These are phyloP conservation scores for Diloba caeruleocephala DNA, from an alignment of 2,888 invertebrate genomes.

Conservation along the genomic window DNA sequence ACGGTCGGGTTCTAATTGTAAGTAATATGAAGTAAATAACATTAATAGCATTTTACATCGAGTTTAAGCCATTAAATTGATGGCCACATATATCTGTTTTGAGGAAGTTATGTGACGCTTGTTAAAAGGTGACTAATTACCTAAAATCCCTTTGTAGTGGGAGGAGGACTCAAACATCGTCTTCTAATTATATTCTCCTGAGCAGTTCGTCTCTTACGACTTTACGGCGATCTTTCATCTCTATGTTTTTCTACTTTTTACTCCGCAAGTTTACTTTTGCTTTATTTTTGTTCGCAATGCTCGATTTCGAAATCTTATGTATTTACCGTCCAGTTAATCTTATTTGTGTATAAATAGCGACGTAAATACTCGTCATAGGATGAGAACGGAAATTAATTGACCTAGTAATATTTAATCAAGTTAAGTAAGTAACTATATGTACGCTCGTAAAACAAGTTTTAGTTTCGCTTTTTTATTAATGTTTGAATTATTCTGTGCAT, in stretches of 20 bases:
- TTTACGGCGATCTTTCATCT: conserved; percentile 38
- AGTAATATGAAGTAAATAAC: conserved; percentile 35
- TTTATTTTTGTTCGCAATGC: conserved; percentile 15
- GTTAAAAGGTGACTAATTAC: conserved; percentile 61
- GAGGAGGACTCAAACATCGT: conserved; percentile 25
- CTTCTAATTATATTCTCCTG: conserved; percentile 47
- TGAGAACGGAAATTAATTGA: conserved; percentile 74
- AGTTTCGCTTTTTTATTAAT: conserved; percentile 56
- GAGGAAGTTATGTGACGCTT: conserved; percentile 40
- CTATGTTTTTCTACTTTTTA: background rate
- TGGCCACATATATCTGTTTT: conserved; percentile 47
- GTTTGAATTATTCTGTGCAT: conserved; percentile 26
- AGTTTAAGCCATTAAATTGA: conserved; percentile 17
- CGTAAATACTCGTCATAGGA: conserved; percentile 49
- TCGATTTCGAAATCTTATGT: conserved; percentile 10
- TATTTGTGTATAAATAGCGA: conserved; percentile 23
- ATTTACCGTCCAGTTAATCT: conserved; percentile 7
- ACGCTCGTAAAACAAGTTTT: conserved; percentile 63
- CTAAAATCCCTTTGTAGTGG: conserved; percentile 57
- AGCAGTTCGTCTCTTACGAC: conserved; percentile 16
- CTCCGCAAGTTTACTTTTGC: background rate
- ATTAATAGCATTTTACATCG: conserved; percentile 19
- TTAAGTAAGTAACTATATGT: conserved; percentile 52
- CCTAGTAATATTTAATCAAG: conserved; percentile 73
- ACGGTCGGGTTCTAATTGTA: conserved; percentile 29